Evolutionary conservation across 2,113 vertebrate species (phyloP).

Genomic region (Triplophysa tibetana): DNA sequence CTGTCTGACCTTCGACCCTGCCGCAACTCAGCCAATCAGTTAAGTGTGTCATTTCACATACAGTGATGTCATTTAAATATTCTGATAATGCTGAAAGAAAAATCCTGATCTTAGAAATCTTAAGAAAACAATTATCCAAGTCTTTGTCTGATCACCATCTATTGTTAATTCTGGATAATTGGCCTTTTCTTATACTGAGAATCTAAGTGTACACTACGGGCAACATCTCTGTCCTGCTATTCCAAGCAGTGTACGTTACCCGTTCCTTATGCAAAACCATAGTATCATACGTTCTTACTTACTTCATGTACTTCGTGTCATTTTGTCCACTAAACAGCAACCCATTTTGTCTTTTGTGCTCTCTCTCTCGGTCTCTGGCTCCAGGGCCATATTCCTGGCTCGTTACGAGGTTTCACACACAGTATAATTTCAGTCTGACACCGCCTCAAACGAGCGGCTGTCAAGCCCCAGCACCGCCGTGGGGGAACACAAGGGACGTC

Average conservation of each 20-base stretch:
- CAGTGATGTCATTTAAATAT: constrained; percentile 23
- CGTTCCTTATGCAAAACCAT: background rate
- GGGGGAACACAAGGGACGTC: constrained; percentile 67
- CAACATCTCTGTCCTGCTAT: too few relatives aligned
- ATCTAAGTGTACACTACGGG: too few relatives aligned
- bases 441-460: constrained; percentile 69
- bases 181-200: too few relatives aligned
- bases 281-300: background rate
- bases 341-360: constrained; percentile 1
- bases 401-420: constrained; percentile 72
- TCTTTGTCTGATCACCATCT: too few relatives aligned
- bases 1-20: constrained; percentile 64
- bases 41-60: constrained; percentile 46
- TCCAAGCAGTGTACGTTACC: background rate
- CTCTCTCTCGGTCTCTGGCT: constrained; percentile 66
- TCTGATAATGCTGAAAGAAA: constrained; percentile 6
- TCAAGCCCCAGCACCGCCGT: constrained; percentile 61
- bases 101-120: background rate
- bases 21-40: constrained; percentile 57
- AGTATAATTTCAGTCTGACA: constrained; percentile 74
- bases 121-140: too few relatives aligned
- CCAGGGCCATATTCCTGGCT: constrained; percentile 66
- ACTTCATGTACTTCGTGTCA: background rate
- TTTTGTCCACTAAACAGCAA: background rate
- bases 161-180: too few relatives aligned